Percentiles rank a stretch among this genome's conserved stretches.
These are phyloP conservation scores for human (Homo sapiens) DNA, from an alignment of 2,113 vertebrate genomes.

Conservation along the genomic window GRCh38 chr15:56207001-56207500, in stretches of 20 bases:
- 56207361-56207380: background rate
- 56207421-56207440: background rate
- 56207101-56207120: no score
- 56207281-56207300: background rate
- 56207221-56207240: background rate
- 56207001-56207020: no score
- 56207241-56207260: background rate
- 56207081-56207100: no score
- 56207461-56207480: background rate
- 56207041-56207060: no score
- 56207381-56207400: background rate
- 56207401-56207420: background rate
- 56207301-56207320: background rate
- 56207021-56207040: no score
- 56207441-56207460: background rate
- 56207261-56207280: background rate
- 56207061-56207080: no score
- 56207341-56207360: background rate
- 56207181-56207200: background rate
- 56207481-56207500: background rate
- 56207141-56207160: no score
- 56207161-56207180: no score
- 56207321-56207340: background rate
- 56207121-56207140: no score
- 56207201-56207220: background rate